These are phyloP conservation scores for Heliornis fulica DNA, from an alignment of 2,113 vertebrate species.

Conservation along the genomic window DNA sequence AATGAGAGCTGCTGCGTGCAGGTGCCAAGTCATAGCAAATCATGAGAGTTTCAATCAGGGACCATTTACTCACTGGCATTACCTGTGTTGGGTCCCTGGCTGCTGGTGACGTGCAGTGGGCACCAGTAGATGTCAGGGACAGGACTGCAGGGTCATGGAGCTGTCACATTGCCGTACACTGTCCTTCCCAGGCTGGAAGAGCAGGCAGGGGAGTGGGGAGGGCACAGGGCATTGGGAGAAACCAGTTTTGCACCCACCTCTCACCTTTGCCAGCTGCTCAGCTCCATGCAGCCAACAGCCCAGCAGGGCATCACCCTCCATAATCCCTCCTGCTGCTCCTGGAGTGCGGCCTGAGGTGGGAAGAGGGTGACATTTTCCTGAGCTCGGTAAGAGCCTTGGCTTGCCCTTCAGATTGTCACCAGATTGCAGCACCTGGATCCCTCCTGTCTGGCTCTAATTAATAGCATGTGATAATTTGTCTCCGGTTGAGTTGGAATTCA, in stretches of 20 bases:
- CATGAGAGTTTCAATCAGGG: no score
- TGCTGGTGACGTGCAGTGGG: rapidly evolving
- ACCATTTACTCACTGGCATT: no score
- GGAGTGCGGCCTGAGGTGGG: rapidly evolving
- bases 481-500: neutral
- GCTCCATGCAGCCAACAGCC: neutral
- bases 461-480: neutral
- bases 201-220: neutral
- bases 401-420: neutral
- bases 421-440: neutral
- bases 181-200: neutral
- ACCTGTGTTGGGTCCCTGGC: neutral
- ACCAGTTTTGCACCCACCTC: neutral
- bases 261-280: neutral
- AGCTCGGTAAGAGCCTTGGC: neutral
- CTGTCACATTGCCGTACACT: rapidly evolving
- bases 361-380: neutral
- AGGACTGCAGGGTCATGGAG: neutral
- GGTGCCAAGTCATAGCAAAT: no score
- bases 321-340: rapidly evolving
- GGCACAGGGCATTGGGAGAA: rapidly evolving
- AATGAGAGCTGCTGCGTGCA: no score
- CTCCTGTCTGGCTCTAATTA: conserved; percentile 2
- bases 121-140: no score
- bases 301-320: rapidly evolving